Conservation (phyloP, 2,113 vertebrate genomes). For the Rhea americana region DNA sequence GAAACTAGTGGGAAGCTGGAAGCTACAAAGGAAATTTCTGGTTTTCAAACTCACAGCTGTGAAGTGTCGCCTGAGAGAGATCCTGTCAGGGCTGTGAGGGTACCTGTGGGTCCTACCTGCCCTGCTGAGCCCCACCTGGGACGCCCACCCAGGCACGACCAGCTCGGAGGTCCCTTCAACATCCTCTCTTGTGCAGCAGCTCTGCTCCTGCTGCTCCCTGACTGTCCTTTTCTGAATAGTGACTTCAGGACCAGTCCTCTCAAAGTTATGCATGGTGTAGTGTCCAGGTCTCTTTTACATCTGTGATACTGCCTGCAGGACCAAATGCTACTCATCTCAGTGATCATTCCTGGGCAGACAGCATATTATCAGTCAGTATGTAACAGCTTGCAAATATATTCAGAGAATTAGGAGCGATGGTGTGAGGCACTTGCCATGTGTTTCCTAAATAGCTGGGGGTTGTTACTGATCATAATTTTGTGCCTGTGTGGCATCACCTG, state of each 20-base stretch:
- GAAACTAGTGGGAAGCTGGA: neutral
- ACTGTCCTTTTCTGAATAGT: neutral
- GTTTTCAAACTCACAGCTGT: neutral
- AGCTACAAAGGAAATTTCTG: neutral
- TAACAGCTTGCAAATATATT: neutral
- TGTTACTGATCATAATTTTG: neutral
- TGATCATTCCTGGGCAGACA: neutral
- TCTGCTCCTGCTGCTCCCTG: neutral
- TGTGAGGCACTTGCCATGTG: neutral
- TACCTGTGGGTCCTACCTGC: neutral
- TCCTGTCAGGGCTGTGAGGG: neutral
- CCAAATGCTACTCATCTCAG: neutral
- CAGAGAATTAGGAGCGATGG: neutral
- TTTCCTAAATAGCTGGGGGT: neutral
- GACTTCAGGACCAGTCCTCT: neutral
- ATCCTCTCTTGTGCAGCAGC: neutral
- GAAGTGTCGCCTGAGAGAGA: neutral
- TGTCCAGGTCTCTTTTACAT: neutral
- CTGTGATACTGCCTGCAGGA: neutral
- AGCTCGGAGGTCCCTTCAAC: neutral
- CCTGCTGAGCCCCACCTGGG: neutral
- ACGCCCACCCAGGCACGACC: neutral
- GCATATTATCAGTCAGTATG: neutral
- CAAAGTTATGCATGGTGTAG: neutral
- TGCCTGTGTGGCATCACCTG: neutral